Evolutionary conservation across 2,113 vertebrate genomes (phyloP).

Genomic region (Anarhynchus alexandrinus): DNA sequence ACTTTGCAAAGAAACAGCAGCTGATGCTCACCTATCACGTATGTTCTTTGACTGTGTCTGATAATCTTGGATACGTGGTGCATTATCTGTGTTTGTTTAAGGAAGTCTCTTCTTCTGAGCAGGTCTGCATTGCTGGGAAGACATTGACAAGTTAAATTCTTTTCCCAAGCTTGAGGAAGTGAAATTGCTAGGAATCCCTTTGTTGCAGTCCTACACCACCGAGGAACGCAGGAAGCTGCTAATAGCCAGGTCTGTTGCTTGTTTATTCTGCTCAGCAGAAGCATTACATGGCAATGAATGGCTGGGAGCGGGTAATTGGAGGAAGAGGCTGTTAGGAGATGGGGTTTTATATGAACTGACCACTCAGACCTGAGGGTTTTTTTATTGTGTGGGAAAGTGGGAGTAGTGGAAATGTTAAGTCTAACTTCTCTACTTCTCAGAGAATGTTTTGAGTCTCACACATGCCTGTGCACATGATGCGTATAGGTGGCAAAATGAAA

Average conservation of each 20-base stretch:
- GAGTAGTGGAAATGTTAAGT: background rate
- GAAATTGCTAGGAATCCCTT: slow-evolving; percentile 88
- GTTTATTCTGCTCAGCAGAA: background rate
- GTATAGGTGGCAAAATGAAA: background rate
- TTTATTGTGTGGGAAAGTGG: background rate
- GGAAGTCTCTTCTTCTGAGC: slow-evolving; percentile 50
- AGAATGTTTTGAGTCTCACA: background rate
- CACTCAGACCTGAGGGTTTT: background rate
- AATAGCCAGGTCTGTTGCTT: slow-evolving; percentile 80
- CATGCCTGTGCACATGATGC: rapidly evolving
- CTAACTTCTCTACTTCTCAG: background rate
- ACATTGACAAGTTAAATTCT: slow-evolving; percentile 92
- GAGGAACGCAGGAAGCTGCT: slow-evolving; percentile 90
- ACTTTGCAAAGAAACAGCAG: background rate
- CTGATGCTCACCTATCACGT: background rate
- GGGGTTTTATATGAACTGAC: background rate
- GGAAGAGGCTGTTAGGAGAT: background rate
- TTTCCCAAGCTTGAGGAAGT: slow-evolving; percentile 94
- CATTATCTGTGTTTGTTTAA: slow-evolving; percentile 31
- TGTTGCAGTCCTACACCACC: slow-evolving; percentile 88
- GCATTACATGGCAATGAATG: background rate
- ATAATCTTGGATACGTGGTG: background rate
- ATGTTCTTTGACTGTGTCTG: background rate
- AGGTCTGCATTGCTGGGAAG: slow-evolving; percentile 92
- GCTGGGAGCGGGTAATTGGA: background rate